Percentiles rank a stretch among this genome's conserved stretches.
Conservation (phyloP, 2,113 vertebrate species). For the Melanostigma gelatinosum region DNA sequence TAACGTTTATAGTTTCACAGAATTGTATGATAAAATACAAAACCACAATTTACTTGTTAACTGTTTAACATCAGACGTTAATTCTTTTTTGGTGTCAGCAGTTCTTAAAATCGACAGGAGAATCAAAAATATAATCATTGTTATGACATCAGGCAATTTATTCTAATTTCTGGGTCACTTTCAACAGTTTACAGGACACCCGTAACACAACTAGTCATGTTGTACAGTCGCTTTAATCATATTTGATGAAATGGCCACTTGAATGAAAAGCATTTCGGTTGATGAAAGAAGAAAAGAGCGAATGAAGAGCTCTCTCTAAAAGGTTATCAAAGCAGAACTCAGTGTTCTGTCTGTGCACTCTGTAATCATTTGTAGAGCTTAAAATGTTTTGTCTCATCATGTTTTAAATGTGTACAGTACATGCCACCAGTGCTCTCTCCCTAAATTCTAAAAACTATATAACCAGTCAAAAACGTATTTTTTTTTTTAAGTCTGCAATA, state of each 20-base stretch:
- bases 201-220: constrained; percentile 21
- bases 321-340: constrained; percentile 57
- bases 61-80: neutral
- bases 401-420: constrained; percentile 13
- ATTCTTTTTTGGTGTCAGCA: neutral
- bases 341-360: constrained; percentile 1
- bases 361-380: constrained; percentile 19
- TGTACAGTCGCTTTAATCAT: constrained; percentile 38
- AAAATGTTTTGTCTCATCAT: neutral
- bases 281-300: constrained; percentile 58
- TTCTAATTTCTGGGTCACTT: neutral
- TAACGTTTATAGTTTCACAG: neutral
- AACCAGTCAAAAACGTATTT: neutral
- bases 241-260: constrained; percentile 64
- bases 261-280: constrained; percentile 58
- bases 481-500: neutral
- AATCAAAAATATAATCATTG: constrained; percentile 2
- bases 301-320: constrained; percentile 62
- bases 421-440: neutral
- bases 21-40: neutral
- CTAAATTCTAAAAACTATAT: neutral
- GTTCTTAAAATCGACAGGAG: neutral
- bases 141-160: neutral
- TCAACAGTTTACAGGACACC: constrained; percentile 22
- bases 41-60: neutral